Evolutionary conservation across 1,140 invertebrate species (phyloP).

Genomic region (Antheraea pernyi): DNA sequence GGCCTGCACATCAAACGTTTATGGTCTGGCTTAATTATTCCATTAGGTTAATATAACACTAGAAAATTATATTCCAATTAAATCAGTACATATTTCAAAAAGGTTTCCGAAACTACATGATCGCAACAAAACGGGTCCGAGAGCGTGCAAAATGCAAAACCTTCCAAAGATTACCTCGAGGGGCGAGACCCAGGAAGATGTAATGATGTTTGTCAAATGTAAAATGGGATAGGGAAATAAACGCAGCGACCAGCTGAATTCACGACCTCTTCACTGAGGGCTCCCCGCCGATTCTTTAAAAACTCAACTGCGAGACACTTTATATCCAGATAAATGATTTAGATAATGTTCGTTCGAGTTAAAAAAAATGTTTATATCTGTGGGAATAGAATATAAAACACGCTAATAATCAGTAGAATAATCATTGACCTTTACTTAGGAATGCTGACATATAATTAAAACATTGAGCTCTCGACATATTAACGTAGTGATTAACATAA

Average conservation of each 20-base stretch:
- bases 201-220: conserved; percentile 79
- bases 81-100: too few species aligned
- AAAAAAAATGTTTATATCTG: too few species aligned
- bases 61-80: too few species aligned
- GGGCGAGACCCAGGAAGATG: conserved; percentile 60
- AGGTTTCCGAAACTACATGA: conserved; percentile 31
- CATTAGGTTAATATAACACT: too few species aligned
- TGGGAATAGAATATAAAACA: too few species aligned
- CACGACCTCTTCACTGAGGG: conserved; percentile 37
- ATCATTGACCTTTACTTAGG: too few species aligned
- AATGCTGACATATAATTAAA: too few species aligned
- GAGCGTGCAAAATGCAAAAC: conserved; percentile 45
- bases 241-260: conserved; percentile 25
- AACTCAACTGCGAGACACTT: conserved; percentile 10
- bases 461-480: too few species aligned
- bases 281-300: not conserved
- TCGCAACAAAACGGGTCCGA: conserved; percentile 26
- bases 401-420: too few species aligned
- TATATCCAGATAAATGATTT: conserved; percentile 23
- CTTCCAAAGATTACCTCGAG: conserved; percentile 45
- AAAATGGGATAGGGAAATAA: conserved; percentile 77
- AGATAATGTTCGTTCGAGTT: conserved; percentile 13
- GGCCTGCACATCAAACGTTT: too few species aligned
- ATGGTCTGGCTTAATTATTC: too few species aligned
- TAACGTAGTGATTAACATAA: too few species aligned